Evolutionary conservation across 2,797 vertebrate genomes (phyloP).

Genomic region (Rallus crepitans): DNA sequence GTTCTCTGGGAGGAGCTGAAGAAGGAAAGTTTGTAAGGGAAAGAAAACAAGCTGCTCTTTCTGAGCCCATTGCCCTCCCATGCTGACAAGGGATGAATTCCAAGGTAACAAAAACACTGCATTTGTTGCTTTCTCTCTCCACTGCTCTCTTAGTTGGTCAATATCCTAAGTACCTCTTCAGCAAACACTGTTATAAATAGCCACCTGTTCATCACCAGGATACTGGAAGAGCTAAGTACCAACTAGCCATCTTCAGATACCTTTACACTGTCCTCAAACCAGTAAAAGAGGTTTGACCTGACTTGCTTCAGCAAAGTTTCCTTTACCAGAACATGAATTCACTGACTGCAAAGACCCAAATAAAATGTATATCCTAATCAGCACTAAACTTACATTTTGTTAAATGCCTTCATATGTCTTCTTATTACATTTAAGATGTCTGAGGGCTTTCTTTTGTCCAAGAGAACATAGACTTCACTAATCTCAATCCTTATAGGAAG

Average conservation of each 20-base stretch:
- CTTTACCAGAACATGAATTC: background rate
- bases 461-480: background rate
- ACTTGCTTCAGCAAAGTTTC: background rate
- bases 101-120: background rate
- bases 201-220: background rate
- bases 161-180: background rate
- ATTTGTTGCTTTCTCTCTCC: constrained; percentile 14
- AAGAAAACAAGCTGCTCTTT: background rate
- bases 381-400: background rate
- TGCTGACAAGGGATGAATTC: background rate
- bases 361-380: background rate
- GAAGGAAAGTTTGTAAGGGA: background rate
- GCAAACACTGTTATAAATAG: background rate
- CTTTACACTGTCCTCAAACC: background rate
- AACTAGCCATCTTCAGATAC: background rate
- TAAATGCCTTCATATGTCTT: background rate
- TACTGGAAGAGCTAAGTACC: background rate
- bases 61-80: background rate
- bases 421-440: background rate
- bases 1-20: background rate
- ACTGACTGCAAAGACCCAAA: background rate
- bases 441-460: background rate
- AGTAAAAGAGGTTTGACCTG: background rate
- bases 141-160: background rate
- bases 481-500: background rate